Evolutionary conservation across 2,888 invertebrate genomes (phyloP).

Genomic region (Cantharis lateralis): DNA sequence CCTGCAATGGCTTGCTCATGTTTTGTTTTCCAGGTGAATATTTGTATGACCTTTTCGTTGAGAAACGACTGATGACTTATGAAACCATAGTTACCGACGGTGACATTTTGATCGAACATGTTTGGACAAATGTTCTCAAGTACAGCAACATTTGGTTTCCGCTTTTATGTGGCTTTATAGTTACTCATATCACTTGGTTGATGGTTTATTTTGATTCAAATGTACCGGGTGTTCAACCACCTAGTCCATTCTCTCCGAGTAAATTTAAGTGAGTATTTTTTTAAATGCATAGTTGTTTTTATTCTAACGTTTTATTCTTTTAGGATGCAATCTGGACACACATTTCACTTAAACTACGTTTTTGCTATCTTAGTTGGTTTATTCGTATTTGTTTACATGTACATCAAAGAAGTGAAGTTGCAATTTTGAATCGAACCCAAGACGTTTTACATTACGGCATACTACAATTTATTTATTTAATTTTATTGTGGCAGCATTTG

Average conservation of each 20-base stretch:
- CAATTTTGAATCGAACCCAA: constrained; percentile 15
- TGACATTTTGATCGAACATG: constrained; percentile 47
- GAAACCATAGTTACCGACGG: constrained; percentile 49
- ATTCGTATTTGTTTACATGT: constrained; percentile 55
- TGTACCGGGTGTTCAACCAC: constrained; percentile 64
- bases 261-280: constrained; percentile 55
- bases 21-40: constrained; percentile 38
- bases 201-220: constrained; percentile 67
- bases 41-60: constrained; percentile 40
- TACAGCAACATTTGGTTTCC: constrained; percentile 52
- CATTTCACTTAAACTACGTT: constrained; percentile 58
- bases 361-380: constrained; percentile 58
- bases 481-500: background rate
- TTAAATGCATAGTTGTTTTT: background rate
- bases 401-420: constrained; percentile 43
- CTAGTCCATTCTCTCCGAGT: constrained; percentile 61
- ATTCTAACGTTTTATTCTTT: constrained; percentile 30
- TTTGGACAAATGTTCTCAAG: constrained; percentile 47
- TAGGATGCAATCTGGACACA: constrained; percentile 51
- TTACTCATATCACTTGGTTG: constrained; percentile 62
- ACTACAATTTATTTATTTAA: background rate
- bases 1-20: background rate
- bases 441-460: too few species aligned
- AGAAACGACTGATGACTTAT: constrained; percentile 45
- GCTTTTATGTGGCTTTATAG: constrained; percentile 56